These are phyloP conservation scores for Streptopelia turtur DNA, from an alignment of 2,797 vertebrate species.

Conservation along the genomic window DNA sequence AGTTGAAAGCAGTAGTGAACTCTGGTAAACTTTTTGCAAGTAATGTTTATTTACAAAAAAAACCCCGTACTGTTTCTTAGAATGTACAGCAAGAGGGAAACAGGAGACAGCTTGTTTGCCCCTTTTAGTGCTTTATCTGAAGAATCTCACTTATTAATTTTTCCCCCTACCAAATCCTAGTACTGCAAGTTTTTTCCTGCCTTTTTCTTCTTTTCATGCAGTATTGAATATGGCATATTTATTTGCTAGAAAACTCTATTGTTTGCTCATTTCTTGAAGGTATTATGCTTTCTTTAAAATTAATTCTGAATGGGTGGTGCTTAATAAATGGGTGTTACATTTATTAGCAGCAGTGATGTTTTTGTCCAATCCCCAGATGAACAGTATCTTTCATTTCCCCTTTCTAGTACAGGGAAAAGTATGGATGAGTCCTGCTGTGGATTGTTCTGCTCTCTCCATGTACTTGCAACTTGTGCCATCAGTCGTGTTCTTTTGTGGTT, in stretches of 20 bases:
- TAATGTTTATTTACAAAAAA: not conserved
- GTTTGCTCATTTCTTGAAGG: not conserved
- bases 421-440: not conserved
- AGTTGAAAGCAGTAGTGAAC: not conserved
- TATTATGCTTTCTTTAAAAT: not conserved
- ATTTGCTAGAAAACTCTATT: not conserved
- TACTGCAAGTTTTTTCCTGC: not conserved
- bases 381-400: not conserved
- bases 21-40: not conserved
- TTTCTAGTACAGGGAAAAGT: not conserved
- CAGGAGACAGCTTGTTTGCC: not conserved
- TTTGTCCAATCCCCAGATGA: not conserved
- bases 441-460: not conserved
- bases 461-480: not conserved
- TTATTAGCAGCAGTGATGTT: not conserved
- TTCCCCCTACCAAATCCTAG: not conserved
- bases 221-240: not conserved
- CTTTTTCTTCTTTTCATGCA: not conserved
- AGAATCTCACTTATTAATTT: not conserved
- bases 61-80: not conserved
- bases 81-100: not conserved
- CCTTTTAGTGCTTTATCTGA: not conserved
- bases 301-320: not conserved
- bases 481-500: not conserved
- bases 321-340: not conserved